Evolutionary conservation across 1,140 invertebrate genomes (phyloP), one percentile per base, ranked within the genome.

Genomic region (Araneus ventricosus): DNA sequence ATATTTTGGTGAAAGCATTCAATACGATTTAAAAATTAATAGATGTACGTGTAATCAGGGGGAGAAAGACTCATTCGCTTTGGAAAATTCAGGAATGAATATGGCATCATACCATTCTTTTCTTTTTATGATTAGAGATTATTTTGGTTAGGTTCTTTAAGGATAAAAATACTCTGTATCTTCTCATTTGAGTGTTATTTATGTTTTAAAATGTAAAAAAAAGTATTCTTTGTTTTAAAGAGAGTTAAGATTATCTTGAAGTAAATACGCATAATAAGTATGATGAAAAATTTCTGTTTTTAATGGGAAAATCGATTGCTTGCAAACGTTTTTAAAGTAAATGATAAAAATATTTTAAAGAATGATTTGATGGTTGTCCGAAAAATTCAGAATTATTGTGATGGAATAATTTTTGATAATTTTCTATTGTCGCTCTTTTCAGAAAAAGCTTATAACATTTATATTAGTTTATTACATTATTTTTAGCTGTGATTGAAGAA

Each of bases 1-100:
- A 84, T 57, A 75, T 75, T 75, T 67, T 37, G 70, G 70, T 20
- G 70, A 75, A 34, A 75, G 30, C 63, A 27, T 82, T 82, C 80
- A 45, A 84, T 84, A 30, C 39, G 82, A 84, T 84, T 84, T 84
- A 57, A 84, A 84, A 84, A 57, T 84, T 52, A 84, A 84, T 84
- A 75, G 70, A 75, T 20, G 30, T 37, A 34, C 70, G 30, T 20
- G 27, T 34, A 75, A 75, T 75, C 67, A 75, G 27, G 30, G 30
- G 8, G 6, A 17, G 34, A 6, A 22, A 17, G 30, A 10, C 27
- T 75, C 30, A 75, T 75, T 67, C 24, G n/a, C 14, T 67, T 34
- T 4, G 70, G 30, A 14, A 14, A 6, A 34, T 75, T 75, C 20
- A 37, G 70, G 30, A 20, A 75, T 75, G 70, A 20, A 75, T 37